Base-by-base conservation (phyloP, 2,888 invertebrate species). In the Coenonympha arcania region DNA sequence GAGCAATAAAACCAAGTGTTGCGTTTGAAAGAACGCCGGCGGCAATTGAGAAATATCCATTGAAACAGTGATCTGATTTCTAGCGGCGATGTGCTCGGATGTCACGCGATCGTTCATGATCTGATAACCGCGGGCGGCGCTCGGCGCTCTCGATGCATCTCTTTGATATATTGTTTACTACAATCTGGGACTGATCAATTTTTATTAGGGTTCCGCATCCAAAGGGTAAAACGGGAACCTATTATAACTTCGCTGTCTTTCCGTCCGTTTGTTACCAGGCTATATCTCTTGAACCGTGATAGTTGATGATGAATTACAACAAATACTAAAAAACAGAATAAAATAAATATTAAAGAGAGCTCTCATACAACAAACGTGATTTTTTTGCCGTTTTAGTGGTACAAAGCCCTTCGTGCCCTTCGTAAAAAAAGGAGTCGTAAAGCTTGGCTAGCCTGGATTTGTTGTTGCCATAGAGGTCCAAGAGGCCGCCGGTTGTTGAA, bases 51-150 rank as follows among this genome's bases (percentile, higher is more conserved):
- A 48, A 50, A 48, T 53, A 54, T 46, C 50, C 49, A 56, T 57
- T 55, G 58, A 56, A 58, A 57, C 52, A 55, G 28, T 55, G 52
- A 47, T 58, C 58, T 51, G 59, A 59, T 65, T 64, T 65, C 65
- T 62, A 61, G 54, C 50, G 31, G 16, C 43, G 54, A 42, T 54
- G 48, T 56, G 65, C n/a, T n/a, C n/a, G n/a, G n/a, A 64, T 13
- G 15, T 33, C 31, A 33, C 64, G 66, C 66, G 61, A 66, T 54
- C 57, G 50, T 65, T 67, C 64, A 64, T 63, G 66, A 62, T 66
- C 65, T 65, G 59, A 63, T 67, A 63, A 65, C 50, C 56, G 43
- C 60, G 41, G 48, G 43, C 52, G 43, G 51, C 43, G n/a, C n/a
- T n/a, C 43, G 46, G 45, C 47, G 53, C 42, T 41, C 50, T 53